Conservation (phyloP, 2,888 invertebrate species). For the Drosophila subsilvestris region DNA sequence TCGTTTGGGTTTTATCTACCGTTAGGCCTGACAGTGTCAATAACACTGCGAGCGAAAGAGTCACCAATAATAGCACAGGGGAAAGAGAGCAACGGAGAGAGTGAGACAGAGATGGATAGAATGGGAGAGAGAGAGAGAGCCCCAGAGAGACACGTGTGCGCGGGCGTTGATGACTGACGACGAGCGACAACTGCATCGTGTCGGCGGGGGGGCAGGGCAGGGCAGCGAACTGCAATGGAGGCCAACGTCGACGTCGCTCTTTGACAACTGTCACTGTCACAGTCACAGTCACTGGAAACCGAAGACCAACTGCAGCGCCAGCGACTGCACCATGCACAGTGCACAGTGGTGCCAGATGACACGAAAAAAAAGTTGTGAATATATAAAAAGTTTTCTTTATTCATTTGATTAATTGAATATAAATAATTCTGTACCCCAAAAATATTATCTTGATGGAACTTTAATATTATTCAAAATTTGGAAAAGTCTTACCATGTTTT, state of each 20-base stretch:
- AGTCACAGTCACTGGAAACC: conserved; percentile 55
- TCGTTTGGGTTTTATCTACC: conserved; percentile 76
- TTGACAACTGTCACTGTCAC: conserved; percentile 69
- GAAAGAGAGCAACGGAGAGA: background rate
- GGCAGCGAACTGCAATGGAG: conserved; percentile 63
- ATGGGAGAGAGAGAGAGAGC: background rate
- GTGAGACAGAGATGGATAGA: background rate
- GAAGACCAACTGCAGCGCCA: conserved; percentile 26
- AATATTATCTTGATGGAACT: no score
- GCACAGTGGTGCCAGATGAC: conserved; percentile 13
- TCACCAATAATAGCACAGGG: background rate
- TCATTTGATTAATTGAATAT: background rate
- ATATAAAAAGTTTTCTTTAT: background rate
- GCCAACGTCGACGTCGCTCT: conserved; percentile 61
- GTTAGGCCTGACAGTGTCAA: conserved; percentile 73
- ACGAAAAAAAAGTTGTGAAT: no score
- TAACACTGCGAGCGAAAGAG: conserved; percentile 58
- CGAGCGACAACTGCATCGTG: background rate
- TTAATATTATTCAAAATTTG: no score
- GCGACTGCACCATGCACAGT: conserved; percentile 3
- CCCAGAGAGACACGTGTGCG: conserved; percentile 35
- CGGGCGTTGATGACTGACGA: conserved; percentile 57
- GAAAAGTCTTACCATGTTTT: no score
- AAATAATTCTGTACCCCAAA: background rate
- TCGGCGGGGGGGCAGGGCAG: conserved; percentile 1